Base-by-base conservation (phyloP, 2,113 vertebrate species). In the Rhagologus leucostigma region DNA sequence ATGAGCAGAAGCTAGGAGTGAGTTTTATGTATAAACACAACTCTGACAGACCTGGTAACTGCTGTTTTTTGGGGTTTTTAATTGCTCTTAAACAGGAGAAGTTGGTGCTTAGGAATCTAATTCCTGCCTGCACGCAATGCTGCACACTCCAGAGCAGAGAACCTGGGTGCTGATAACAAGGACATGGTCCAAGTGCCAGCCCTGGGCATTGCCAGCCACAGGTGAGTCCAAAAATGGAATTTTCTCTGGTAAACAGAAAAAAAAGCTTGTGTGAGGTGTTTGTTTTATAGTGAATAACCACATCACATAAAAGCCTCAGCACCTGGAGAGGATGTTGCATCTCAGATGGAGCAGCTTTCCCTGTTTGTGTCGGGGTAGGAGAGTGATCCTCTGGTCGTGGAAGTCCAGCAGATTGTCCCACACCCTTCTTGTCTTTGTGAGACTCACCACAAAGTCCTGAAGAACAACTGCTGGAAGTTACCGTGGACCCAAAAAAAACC, bases 21-120 rank as follows among this genome's bases (percentile, higher is more conserved):
- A 46, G 3, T 47, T 82, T 56, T 4, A 3, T 64, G 11, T 15
- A 2, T 4, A 47, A 79, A 10, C 21, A 30, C 26, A n/a, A 2
- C 41, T 84, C 42, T 65, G 60, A 9, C 57, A 68, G 37, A 30
- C 5, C 8, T 80, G 29, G 1, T 85, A 49, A 76, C 15, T 52
- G 7, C 2, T 7, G 26, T 23, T 13, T n/a, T 76, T 6, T 1
- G 10, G 4, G 0, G 1, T 4, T 46, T 41, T 16, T 0, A 50
- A 44, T 91, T 95, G 19, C 5, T 67, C 74, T 94, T 75, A 11
- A 92, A 60, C 73, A 97, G 95, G 95, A 22, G 16, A 70, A 84
- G 30, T 33, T 49, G 55, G 17, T 60, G 49, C 64, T 41, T 56
- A 30, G 59, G 70, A 39, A 21, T 33, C 8, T 92, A 33, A 73